Evolutionary conservation across 2,797 vertebrate genomes (phyloP).

Genomic region (Sebastes itinus): DNA sequence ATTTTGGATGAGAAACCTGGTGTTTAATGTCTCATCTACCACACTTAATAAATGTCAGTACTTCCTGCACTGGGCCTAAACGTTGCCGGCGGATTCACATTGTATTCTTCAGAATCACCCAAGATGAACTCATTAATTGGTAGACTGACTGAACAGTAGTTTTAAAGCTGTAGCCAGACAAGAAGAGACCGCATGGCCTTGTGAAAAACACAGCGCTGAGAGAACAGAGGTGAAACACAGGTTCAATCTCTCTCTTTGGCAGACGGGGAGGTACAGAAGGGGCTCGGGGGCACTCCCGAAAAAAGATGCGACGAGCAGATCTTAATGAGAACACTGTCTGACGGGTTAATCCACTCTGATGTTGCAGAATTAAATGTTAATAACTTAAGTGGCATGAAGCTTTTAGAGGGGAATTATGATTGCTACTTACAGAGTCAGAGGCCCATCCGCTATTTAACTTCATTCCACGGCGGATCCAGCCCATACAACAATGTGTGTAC

Average conservation of each 20-base stretch:
- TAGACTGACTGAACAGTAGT: background rate
- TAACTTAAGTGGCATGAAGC: conserved; percentile 76
- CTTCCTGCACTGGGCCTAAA: background rate
- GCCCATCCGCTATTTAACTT: conserved; percentile 51
- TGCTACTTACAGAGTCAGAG: conserved; percentile 52
- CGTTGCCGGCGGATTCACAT: background rate
- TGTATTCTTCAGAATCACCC: background rate
- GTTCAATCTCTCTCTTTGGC: conserved; percentile 20
- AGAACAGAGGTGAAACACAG: conserved; percentile 6
- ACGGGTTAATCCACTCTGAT: conserved; percentile 69
- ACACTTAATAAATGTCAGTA: background rate
- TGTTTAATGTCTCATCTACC: background rate
- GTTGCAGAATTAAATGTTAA: conserved; percentile 79
- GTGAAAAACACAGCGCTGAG: background rate
- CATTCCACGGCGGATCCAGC: conserved; percentile 41
- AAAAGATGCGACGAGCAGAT: conserved; percentile 39
- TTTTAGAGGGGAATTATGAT: conserved; percentile 71
- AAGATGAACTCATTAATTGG: background rate
- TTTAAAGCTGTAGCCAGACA: background rate
- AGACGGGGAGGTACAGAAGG: conserved; percentile 27
- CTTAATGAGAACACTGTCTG: conserved; percentile 64
- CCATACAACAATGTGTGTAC: conserved; percentile 24
- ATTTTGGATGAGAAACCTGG: background rate
- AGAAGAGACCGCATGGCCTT: conserved; percentile 1
- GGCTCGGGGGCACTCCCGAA: background rate